Percentiles rank a stretch among this genome's conserved stretches.
phyloP scores from a whole-genome alignment of 2,888 invertebrate species.

The Eupithecia tripunctaria region DNA sequence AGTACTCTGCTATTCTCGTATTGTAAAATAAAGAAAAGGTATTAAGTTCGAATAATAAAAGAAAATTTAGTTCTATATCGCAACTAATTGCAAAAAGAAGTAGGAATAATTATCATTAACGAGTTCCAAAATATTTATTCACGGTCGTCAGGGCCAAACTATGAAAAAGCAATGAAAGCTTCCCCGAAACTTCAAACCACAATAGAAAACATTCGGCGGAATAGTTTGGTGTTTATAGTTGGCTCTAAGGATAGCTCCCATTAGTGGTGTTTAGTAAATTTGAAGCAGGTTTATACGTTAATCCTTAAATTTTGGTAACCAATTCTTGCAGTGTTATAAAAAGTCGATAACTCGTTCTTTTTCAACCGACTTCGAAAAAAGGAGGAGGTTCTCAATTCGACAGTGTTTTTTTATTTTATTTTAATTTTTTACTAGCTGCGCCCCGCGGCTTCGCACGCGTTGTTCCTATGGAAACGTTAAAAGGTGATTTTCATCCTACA shows the following conservation, averaged over 20 bases:
- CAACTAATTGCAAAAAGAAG: not conserved
- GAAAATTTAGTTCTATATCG: not conserved
- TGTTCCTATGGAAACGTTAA: no score
- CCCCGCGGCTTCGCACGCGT: no score
- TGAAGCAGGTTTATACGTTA: not conserved
- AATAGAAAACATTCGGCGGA: not conserved
- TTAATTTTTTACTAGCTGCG: no score
- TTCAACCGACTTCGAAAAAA: no score
- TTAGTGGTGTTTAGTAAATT: slow-evolving; percentile 32
- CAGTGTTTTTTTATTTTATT: no score
- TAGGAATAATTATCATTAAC: not conserved
- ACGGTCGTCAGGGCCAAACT: not conserved
- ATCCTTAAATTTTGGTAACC: not conserved
- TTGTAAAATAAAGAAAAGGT: not conserved
- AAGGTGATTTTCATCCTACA: no score
- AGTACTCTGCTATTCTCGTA: no score
- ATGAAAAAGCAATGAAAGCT: not conserved
- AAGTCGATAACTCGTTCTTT: not conserved
- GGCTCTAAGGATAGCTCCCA: slow-evolving; percentile 32
- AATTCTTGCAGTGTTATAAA: not conserved
- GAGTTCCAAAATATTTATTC: not conserved
- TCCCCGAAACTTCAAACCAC: slow-evolving; percentile 16
- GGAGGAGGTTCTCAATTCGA: no score
- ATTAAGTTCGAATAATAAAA: no score
- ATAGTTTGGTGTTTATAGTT: slow-evolving; percentile 24